phyloP scores from a whole-genome alignment of 2,888 invertebrate genomes.

The Brachyopa scutellaris region DNA sequence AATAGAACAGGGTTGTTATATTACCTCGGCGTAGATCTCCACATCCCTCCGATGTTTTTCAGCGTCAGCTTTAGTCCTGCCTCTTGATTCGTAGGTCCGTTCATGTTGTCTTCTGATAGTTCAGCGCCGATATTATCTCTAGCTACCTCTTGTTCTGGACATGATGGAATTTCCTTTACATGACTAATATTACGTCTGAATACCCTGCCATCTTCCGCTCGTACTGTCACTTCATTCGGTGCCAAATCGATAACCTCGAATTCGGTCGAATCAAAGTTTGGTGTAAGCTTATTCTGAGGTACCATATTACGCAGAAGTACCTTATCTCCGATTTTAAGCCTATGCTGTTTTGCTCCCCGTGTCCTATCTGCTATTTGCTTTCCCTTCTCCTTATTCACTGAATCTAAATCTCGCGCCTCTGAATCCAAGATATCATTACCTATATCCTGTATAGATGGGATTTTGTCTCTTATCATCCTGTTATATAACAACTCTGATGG shows the following conservation, averaged over 20 bases:
- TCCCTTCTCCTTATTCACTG: slow-evolving; percentile 26
- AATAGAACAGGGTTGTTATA: too few species aligned
- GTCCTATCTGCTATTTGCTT: slow-evolving; percentile 21
- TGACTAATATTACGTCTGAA: slow-evolving; percentile 49
- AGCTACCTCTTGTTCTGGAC: too few species aligned
- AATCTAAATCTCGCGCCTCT: slow-evolving; percentile 34
- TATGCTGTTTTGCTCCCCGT: slow-evolving; percentile 12
- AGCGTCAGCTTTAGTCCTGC: not conserved
- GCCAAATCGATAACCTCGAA: not conserved
- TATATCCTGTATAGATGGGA: slow-evolving; percentile 17
- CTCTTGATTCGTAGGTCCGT: not conserved
- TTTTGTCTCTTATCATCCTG: slow-evolving; percentile 20
- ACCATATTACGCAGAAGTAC: slow-evolving; percentile 12
- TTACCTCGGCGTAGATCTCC: too few species aligned
- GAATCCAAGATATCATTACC: slow-evolving; percentile 6
- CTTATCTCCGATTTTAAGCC: slow-evolving; percentile 10
- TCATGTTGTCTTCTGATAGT: not conserved
- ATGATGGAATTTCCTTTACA: slow-evolving; percentile 40
- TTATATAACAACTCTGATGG: slow-evolving; percentile 25
- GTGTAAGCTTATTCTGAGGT: slow-evolving; percentile 37
- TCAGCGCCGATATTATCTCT: too few species aligned
- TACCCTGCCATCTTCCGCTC: slow-evolving; percentile 10
- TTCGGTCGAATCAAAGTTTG: slow-evolving; percentile 20
- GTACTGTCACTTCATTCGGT: slow-evolving; percentile 37
- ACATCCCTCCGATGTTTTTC: not conserved